These are phyloP conservation scores for Deroptyus accipitrinus DNA, from an alignment of 2,113 vertebrate genomes.

Conservation along the genomic window DNA sequence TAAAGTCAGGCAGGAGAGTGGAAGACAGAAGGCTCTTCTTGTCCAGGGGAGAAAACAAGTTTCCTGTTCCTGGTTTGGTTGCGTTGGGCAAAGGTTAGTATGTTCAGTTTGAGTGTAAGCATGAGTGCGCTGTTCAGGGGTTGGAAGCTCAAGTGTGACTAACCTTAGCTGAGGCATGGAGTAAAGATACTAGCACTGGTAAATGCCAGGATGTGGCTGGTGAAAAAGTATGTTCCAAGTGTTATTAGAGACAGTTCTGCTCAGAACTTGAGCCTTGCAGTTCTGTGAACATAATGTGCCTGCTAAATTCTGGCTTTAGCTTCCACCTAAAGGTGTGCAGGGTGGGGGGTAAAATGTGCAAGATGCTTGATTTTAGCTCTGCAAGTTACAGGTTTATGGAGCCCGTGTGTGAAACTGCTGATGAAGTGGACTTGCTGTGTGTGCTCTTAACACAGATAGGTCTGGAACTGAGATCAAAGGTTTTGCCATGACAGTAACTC, in stretches of 20 bases:
- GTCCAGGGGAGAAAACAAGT: background rate
- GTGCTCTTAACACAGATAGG: background rate
- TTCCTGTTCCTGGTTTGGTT: rapidly evolving
- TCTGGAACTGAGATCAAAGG: background rate
- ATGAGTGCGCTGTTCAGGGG: background rate
- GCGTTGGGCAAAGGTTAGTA: background rate
- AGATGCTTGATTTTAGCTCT: background rate
- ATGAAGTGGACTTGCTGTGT: background rate
- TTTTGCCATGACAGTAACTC: background rate
- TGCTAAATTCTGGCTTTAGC: background rate
- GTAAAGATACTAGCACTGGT: background rate
- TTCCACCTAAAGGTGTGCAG: background rate
- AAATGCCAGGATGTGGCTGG: rapidly evolving
- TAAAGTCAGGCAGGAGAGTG: rapidly evolving
- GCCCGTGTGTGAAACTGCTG: background rate
- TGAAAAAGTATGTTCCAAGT: rapidly evolving
- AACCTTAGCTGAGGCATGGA: rapidly evolving
- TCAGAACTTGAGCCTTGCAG: background rate
- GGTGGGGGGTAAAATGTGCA: background rate
- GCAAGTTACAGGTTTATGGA: background rate
- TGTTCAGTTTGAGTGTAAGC: background rate
- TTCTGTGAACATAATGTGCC: rapidly evolving
- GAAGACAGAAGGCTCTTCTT: rapidly evolving
- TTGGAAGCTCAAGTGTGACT: background rate
- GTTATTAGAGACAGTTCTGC: rapidly evolving